Evolutionary conservation across 2,113 vertebrate genomes (phyloP).

Genomic region (Halcyon senegalensis): DNA sequence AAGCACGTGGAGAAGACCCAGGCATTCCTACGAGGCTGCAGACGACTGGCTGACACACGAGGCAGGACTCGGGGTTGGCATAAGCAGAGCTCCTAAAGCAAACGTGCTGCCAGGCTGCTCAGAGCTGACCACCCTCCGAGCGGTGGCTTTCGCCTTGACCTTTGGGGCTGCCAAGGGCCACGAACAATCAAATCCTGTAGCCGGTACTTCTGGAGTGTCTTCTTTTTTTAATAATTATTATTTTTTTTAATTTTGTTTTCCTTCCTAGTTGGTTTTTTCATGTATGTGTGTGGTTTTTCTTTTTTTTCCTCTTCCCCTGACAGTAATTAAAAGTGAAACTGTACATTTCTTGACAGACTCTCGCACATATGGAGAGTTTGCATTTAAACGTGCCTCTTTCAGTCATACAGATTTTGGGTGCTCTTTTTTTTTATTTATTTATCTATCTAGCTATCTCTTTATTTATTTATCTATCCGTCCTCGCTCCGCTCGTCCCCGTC

Average conservation of each 20-base stretch:
- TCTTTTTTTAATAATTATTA: background rate
- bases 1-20: accelerated
- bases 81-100: background rate
- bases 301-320: background rate
- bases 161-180: background rate
- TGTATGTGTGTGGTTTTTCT: background rate
- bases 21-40: background rate
- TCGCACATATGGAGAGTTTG: slow-evolving; percentile 73
- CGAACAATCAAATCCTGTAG: background rate
- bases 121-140: background rate
- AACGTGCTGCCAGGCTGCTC: accelerated
- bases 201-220: background rate
- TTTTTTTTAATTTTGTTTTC: slow-evolving; percentile 30
- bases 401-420: slow-evolving; percentile 69
- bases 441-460: background rate
- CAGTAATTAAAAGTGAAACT: slow-evolving; percentile 71
- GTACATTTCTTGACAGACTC: slow-evolving; percentile 72
- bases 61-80: background rate
- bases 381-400: slow-evolving; percentile 74
- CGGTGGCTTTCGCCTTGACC: background rate
- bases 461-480: background rate
- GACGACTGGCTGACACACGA: accelerated
- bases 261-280: slow-evolving; percentile 17
- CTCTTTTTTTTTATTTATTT: slow-evolving; percentile 50
- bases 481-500: background rate